Evolutionary conservation across 2,797 vertebrate species (phyloP).

Genomic region (Chromobotia macracanthus): DNA sequence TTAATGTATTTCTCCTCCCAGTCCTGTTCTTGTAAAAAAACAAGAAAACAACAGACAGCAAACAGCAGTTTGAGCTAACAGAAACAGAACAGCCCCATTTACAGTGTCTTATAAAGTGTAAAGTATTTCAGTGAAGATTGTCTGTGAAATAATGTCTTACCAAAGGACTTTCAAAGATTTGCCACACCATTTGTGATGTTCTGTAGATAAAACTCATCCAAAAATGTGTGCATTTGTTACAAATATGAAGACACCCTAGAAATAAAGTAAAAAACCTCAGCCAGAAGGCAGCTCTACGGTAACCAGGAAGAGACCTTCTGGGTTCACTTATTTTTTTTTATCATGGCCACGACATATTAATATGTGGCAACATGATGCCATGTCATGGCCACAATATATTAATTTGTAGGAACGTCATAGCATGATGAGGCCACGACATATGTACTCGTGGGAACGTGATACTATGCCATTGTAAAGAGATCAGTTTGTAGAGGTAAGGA

Average conservation of each 20-base stretch:
- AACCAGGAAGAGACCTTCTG: no score
- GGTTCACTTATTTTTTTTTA: no score
- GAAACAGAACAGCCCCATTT: not conserved
- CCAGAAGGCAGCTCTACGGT: not conserved
- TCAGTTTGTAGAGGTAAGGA: no score
- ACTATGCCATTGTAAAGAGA: no score
- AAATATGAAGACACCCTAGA: conserved; percentile 90
- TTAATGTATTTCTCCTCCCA: conserved; percentile 97
- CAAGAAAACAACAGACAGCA: not conserved
- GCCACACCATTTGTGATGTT: conserved; percentile 93
- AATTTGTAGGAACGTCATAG: no score
- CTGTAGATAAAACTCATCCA: conserved; percentile 89
- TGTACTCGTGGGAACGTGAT: no score
- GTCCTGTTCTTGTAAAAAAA: conserved; percentile 85
- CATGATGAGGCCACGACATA: no score
- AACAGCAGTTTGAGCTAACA: not conserved
- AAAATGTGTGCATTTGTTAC: conserved; percentile 86
- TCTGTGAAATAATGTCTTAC: conserved; percentile 71
- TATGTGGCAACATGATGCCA: no score
- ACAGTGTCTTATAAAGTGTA: not conserved
- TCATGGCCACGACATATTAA: no score
- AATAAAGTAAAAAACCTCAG: no score
- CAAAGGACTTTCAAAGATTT: conserved; percentile 92
- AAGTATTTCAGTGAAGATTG: not conserved
- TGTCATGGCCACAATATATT: no score